phyloP scores from a whole-genome alignment of 2,797 vertebrate genomes.

The Pelodytes ibericus region DNA sequence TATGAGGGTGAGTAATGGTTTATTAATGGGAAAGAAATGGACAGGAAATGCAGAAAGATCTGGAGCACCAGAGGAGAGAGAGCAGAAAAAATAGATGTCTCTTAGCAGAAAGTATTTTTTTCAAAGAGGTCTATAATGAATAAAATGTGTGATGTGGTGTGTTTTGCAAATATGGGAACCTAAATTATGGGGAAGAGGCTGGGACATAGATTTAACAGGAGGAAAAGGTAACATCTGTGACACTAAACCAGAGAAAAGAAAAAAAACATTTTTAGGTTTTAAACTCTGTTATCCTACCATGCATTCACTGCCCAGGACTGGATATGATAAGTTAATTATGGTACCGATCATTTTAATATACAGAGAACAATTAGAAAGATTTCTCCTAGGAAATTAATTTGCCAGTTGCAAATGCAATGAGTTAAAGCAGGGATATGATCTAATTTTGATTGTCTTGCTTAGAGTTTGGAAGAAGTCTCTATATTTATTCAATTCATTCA shows the following conservation, averaged over 20 bases:
- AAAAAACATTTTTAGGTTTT: neutral
- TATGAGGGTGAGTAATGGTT: slow-evolving; percentile 52
- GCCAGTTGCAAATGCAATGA: no score
- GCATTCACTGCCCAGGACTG: neutral
- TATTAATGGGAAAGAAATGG: slow-evolving; percentile 59
- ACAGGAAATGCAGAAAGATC: slow-evolving; percentile 50
- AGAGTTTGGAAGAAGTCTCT: no score
- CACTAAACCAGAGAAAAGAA: neutral
- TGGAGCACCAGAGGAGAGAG: slow-evolving; percentile 31
- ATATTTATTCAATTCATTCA: no score
- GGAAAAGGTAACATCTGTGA: slow-evolving; percentile 21
- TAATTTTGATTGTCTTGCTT: no score
- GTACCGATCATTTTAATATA: no score
- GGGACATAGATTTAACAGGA: slow-evolving; percentile 24
- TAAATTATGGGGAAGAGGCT: slow-evolving; percentile 14
- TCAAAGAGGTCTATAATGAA: slow-evolving; percentile 48
- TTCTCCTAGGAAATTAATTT: no score
- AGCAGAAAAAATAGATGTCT: slow-evolving; percentile 32
- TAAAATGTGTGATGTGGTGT: slow-evolving; percentile 47
- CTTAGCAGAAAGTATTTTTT: slow-evolving; percentile 23
- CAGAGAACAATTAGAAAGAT: no score
- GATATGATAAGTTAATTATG: no score
- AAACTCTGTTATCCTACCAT: neutral
- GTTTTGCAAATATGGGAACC: slow-evolving; percentile 27
- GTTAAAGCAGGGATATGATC: no score